Evolutionary conservation across 2,888 invertebrate genomes (phyloP), one percentile per base, ranked within the genome.

Genomic region (Thereva nobilitata): DNA sequence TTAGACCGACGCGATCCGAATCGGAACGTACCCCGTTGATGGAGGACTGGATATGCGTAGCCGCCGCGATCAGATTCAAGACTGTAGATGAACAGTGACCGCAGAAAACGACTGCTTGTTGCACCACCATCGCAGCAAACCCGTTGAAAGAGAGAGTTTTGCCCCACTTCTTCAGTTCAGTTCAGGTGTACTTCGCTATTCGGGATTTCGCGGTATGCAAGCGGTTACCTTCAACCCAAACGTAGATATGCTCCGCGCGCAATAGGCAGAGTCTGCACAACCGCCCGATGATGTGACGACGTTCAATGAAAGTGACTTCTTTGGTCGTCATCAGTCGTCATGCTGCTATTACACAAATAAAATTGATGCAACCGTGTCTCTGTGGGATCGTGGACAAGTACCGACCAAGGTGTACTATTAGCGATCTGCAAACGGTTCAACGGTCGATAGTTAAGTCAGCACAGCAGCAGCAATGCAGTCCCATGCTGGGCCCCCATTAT

Each of bases 81-180:
- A 64, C 63, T 64, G 44, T n/a, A n/a, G 23, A 23, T 23, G 23
- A 23, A 23, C 23, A 23, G 23, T 23, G 23, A 23, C 23, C 23
- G 23, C 23, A 23, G 23, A 23, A n/a, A 34, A 35, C 34, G 42
- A 10, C 45, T 10, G 12, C n/a, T n/a, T 37, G 3, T 47, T 5
- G 35, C 42, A 40, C 34, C 34, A n/a, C 35, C 56, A 42, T 6
- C 23, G 41, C 41, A 55, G 5, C 8, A 59, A 59, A 59, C 45
- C 57, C 47, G 57, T 59, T 34, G 57, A 59, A 59, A 59, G 57
- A 59, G 57, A 59, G 57, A 59, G 57, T 59, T 59, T 44, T 41
- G 37, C 57, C 57, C 55, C 40, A 47, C 57, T 37, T 59, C 12
- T 12, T 4, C 56, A n/a, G 35, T 49, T n/a, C n/a, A n/a, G n/a